phyloP scores from a whole-genome alignment of 2,113 vertebrate species.

The Albula goreensis region DNA sequence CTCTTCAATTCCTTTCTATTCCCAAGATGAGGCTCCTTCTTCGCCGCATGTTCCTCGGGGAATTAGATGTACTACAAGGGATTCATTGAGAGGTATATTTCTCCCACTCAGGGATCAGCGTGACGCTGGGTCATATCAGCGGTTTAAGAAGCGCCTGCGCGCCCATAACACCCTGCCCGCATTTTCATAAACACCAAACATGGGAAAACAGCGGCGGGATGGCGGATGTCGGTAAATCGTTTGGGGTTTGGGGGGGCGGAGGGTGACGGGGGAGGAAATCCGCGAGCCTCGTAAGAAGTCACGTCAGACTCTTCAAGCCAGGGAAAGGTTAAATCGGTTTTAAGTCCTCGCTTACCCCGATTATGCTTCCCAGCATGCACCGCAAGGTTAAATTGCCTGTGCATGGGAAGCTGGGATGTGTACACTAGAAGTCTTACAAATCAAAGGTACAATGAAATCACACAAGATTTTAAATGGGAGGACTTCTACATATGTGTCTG shows the following conservation, averaged over 20 bases:
- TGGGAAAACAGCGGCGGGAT: slow-evolving; percentile 58
- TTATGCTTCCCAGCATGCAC: neutral
- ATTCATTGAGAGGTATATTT: slow-evolving; percentile 79
- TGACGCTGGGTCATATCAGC: slow-evolving; percentile 67
- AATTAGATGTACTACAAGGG: slow-evolving; percentile 77
- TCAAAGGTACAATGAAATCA: neutral
- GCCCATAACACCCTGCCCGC: slow-evolving; percentile 47
- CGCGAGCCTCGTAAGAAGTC: neutral
- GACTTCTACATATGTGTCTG: no score
- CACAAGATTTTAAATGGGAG: neutral
- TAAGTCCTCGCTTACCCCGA: neutral
- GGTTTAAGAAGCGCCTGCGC: slow-evolving; percentile 55
- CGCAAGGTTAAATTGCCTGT: neutral
- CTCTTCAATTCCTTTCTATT: slow-evolving; percentile 74
- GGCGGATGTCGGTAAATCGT: slow-evolving; percentile 16
- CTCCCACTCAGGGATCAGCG: slow-evolving; percentile 73
- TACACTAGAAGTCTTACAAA: neutral
- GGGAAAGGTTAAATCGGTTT: neutral
- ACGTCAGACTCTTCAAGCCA: neutral
- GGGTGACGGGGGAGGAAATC: neutral
- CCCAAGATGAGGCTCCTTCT: slow-evolving; percentile 66
- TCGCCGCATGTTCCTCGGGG: slow-evolving; percentile 68
- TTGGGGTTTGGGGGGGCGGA: no score
- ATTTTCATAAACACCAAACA: slow-evolving; percentile 71
- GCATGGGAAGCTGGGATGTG: neutral